phyloP scores from a whole-genome alignment of 2,888 invertebrate species.

The Ferrisia virgata region DNA sequence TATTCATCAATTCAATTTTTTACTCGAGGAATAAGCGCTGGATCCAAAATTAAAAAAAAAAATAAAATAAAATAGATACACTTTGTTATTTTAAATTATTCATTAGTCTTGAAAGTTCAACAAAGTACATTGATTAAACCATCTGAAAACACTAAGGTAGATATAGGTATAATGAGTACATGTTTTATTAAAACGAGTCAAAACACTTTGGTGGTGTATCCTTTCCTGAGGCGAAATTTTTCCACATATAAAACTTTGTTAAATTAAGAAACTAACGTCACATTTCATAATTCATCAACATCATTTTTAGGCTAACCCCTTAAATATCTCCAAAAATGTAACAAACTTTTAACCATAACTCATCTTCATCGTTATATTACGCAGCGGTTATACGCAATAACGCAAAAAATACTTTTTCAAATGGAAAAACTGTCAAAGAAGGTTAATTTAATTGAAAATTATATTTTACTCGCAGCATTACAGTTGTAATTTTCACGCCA shows the following conservation, averaged over 20 bases:
- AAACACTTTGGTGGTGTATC: background rate
- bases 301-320: background rate
- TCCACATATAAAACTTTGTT: background rate
- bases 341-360: conserved; percentile 3
- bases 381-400: background rate
- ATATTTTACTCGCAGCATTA: conserved; percentile 13
- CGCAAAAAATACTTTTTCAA: background rate
- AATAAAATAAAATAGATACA: background rate
- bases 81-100: background rate
- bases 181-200: background rate
- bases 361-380: conserved; percentile 14
- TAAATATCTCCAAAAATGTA: conserved; percentile 5
- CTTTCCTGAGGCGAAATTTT: background rate
- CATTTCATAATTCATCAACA: conserved; percentile 14
- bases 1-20: too few species aligned
- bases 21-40: too few species aligned
- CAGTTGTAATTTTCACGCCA: conserved; percentile 14
- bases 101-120: background rate
- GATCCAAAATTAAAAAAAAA: background rate
- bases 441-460: conserved; percentile 17
- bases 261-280: conserved; percentile 9
- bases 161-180: too few species aligned
- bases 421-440: conserved; percentile 17
- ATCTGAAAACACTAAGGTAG: background rate
- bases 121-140: background rate